Conservation (phyloP, 2,113 vertebrate genomes). For the Saguinus imperator region DNA sequence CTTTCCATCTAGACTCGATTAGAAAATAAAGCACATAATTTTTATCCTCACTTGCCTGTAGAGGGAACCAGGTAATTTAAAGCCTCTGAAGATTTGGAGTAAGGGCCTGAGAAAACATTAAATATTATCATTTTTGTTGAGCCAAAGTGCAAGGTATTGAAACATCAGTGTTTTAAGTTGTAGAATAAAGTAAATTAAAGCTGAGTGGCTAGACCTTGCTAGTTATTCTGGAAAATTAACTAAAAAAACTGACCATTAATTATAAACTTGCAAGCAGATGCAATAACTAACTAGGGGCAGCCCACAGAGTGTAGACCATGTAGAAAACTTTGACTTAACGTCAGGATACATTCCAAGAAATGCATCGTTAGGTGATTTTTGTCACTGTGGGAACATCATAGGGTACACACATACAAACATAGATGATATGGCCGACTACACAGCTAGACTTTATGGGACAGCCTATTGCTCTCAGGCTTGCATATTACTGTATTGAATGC, state of each 20-base stretch:
- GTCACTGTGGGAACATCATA: not conserved
- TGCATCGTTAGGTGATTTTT: not conserved
- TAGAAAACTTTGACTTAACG: not conserved
- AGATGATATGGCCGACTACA: not conserved
- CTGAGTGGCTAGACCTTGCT: not conserved
- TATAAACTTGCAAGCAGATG: not conserved
- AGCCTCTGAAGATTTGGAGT: constrained; percentile 3
- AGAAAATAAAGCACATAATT: not conserved
- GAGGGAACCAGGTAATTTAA: constrained; percentile 10
- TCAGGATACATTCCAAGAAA: not conserved
- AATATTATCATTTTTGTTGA: constrained; percentile 23
- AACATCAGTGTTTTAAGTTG: not conserved
- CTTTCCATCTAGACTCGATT: constrained; percentile 16
- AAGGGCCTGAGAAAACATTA: not conserved
- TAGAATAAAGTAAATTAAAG: constrained; percentile 1
- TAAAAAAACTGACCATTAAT: constrained; percentile 1
- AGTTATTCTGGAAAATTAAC: constrained; percentile 19
- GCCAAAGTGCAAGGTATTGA: not conserved
- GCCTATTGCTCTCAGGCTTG: not conserved
- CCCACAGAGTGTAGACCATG: not conserved
- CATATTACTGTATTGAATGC: not conserved
- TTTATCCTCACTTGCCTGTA: not conserved
- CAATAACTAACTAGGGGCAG: not conserved
- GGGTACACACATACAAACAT: not conserved
- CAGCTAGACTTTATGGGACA: not conserved